Evolutionary conservation across 1,140 invertebrate species (phyloP), one percentile per base, ranked within the genome.

Genomic region (Sarcophaga peregrina): DNA sequence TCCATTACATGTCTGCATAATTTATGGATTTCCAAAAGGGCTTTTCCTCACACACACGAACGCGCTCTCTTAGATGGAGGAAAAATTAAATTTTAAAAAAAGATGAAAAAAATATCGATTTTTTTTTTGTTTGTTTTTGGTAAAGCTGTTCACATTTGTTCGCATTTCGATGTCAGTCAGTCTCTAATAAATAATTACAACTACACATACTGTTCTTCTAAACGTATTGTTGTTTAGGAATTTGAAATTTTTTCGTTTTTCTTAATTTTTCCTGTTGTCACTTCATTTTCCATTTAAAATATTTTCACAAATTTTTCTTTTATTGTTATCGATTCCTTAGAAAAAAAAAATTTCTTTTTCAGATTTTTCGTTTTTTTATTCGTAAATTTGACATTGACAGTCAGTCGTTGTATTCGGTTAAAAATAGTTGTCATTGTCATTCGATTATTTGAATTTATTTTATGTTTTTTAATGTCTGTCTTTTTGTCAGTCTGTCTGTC

Each of bases 11-110:
- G 75, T 20, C 48, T n/a, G 48, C 47, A 50, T 50, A 78, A 78
- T 78, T 78, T 78, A 78, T 50, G 48, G 11, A 52, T 78, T 52
- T 78, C 37, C 75, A 50, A 78, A 78, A 78, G 75, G 75, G 75
- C 75, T 78, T 78, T 78, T 78, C 25, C 54, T 15, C 13, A 58
- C 6, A 58, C 13, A n/a, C 54, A 4, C 25, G 25, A 37, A 15
- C 15, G n/a, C 54, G 7, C 15, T 25, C n/a, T 25, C 7, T 11
- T 15, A 68, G 20, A 68, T 20, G 62, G 17, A n/a, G 4, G 20
- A 68, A 20, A 68, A 10, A 52, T 25, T n/a, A n/a, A n/a, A n/a
- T n/a, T n/a, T n/a, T 20, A 20, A n/a, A n/a, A n/a, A n/a, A n/a
- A n/a, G 25, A 37, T 2, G 25, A 37, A 37, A 37, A 37, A 37